Evolutionary conservation across 2,888 invertebrate species (phyloP), one percentile per base, ranked within the genome.

Genomic region (Beris chalybata): DNA sequence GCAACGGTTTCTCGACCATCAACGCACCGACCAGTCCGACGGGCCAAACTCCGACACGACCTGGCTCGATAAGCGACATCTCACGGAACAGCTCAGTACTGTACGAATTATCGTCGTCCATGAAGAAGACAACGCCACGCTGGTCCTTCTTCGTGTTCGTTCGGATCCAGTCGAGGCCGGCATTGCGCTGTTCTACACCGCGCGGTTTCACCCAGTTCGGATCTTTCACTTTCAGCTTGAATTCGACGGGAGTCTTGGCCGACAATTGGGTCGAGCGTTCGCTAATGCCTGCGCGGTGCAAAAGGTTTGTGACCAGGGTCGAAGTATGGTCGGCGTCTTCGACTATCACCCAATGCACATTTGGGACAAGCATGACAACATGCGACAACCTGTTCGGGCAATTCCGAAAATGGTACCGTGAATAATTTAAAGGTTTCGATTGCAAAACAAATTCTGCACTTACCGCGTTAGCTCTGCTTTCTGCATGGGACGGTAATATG

Each of bases 61-160:
- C 77, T 71, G 85, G 86, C 72, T 88, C 85, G 3, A 95, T 89
- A 77, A 88, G 88, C 22, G 89, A 82, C 86, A 95, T 93, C 86
- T 97, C 96, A 67, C 89, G 87, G 82, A 98, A 98, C 11, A 98
- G 79, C 78, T 93, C 90, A 32, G 95, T 79, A 56, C 91, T 88
- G 77, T 98, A 98, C 0, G 95, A 4, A 78, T 98, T 98, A 77
- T 97, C 97, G 79, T 98, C 97, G 76, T 98, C 97, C 83, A 96
- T 96, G 79, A 98, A 97, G 80, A 91, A 98, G 0, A 97, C 89
- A 47, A 96, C 87, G 44, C 73, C 71, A 64, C 76, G 77, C 7
- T 12, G 92, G 89, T 74, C 84, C 79, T 72, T 85, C 58, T 75
- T 73, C 3, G 71, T 74, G 71, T 80, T 74, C 5, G 68, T 50